Conservation (phyloP, 2,888 invertebrate species). For the Callimorpha dominula region DNA sequence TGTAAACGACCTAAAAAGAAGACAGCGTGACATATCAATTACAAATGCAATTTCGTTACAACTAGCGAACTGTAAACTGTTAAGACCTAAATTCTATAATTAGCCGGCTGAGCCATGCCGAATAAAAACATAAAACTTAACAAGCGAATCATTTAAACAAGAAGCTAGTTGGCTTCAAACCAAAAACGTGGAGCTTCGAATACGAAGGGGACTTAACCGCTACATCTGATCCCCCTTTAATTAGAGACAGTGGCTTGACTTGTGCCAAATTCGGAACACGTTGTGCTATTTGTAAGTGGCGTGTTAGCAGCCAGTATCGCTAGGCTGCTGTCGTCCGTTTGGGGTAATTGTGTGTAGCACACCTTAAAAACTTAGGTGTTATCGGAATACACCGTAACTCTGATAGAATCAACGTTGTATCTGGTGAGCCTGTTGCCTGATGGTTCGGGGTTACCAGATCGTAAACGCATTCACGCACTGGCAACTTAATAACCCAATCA, state of each 20-base stretch:
- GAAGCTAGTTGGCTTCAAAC: slow-evolving; percentile 76
- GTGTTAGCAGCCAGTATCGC: slow-evolving; percentile 31
- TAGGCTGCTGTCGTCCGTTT: slow-evolving; percentile 19
- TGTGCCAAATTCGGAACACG: slow-evolving; percentile 62
- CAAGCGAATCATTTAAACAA: slow-evolving; percentile 75
- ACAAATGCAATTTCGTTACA: slow-evolving; percentile 34
- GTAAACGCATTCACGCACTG: too few relatives aligned
- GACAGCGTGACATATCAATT: slow-evolving; percentile 37
- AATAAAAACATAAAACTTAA: slow-evolving; percentile 71
- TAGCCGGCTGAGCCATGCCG: slow-evolving; percentile 42
- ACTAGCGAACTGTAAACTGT: slow-evolving; percentile 22
- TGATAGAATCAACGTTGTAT: slow-evolving; percentile 7
- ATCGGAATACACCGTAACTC: background rate
- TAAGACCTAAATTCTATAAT: slow-evolving; percentile 50
- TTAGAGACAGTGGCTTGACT: slow-evolving; percentile 69
- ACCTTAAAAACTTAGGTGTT: slow-evolving; percentile 10
- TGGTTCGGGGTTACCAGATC: too few relatives aligned
- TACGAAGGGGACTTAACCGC: slow-evolving; percentile 57
- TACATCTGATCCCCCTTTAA: slow-evolving; percentile 79
- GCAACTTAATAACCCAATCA: slow-evolving; percentile 12
- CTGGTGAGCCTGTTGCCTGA: background rate
- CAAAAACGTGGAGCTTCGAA: slow-evolving; percentile 71
- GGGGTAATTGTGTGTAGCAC: slow-evolving; percentile 12
- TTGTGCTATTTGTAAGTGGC: slow-evolving; percentile 52
- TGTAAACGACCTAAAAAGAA: slow-evolving; percentile 34